Evolutionary conservation across 2,113 vertebrate genomes (phyloP).

Genomic region (Hoplias malabaricus): DNA sequence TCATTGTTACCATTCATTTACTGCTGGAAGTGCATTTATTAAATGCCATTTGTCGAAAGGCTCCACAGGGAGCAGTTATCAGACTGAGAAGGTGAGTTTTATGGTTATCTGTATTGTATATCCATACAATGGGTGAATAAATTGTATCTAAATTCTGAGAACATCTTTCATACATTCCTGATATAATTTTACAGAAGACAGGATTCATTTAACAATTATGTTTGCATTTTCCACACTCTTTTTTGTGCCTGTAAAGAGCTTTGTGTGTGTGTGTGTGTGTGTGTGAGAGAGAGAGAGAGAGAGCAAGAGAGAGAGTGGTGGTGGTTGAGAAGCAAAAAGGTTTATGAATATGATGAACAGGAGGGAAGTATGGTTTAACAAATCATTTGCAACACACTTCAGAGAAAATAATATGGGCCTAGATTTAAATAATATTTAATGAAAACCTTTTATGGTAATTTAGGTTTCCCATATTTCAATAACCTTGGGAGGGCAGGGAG

Average conservation of each 20-base stretch:
- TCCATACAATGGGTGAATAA: background rate
- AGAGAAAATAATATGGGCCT: constrained; percentile 8
- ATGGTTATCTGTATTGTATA: background rate
- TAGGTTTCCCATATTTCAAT: constrained; percentile 40
- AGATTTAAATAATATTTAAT: constrained; percentile 45
- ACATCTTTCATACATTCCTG: background rate
- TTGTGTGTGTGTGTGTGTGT: background rate
- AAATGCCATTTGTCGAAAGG: too few species aligned
- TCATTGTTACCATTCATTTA: too few species aligned
- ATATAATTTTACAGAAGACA: constrained; percentile 17
- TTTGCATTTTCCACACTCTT: constrained; percentile 23
- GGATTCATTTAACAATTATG: constrained; percentile 13
- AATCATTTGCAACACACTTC: constrained; percentile 41
- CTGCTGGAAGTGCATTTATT: too few species aligned
- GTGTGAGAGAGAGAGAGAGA: constrained; percentile 17
- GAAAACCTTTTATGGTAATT: constrained; percentile 45
- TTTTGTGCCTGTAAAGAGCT: background rate
- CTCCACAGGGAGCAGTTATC: too few species aligned
- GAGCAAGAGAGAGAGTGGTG: background rate
- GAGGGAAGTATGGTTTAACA: constrained; percentile 37
- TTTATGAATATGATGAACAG: constrained; percentile 41
- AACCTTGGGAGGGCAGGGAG: background rate
- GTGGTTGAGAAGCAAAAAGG: constrained; percentile 17
- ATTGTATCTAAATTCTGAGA: background rate
- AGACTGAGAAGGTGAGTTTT: background rate